Evolutionary conservation across 2,888 invertebrate species (phyloP).

Genomic region (Caenorhabditis imperialis): DNA sequence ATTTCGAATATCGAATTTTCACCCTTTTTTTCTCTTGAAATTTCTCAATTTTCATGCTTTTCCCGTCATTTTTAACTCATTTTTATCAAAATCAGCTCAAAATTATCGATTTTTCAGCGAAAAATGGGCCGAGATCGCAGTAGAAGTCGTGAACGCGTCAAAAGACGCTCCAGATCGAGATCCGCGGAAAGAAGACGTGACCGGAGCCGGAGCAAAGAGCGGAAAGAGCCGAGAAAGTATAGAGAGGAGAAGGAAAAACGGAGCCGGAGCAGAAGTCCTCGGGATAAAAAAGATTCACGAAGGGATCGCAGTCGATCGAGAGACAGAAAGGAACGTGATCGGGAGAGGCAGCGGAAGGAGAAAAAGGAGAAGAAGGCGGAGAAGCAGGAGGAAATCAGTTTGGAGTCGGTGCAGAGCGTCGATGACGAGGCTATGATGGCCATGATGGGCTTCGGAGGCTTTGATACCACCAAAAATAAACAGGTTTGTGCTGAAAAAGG

Average conservation of each 20-base stretch:
- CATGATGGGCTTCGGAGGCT: conserved; percentile 95
- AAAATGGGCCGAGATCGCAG: conserved; percentile 59
- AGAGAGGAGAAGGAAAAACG: conserved; percentile 46
- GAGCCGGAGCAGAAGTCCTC: conserved; percentile 56
- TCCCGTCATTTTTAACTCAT: too few relatives aligned
- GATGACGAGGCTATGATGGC: conserved; percentile 73
- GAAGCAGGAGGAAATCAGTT: conserved; percentile 39
- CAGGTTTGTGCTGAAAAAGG: too few relatives aligned
- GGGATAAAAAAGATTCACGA: conserved; percentile 28
- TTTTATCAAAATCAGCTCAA: too few relatives aligned
- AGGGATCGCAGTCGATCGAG: conserved; percentile 50
- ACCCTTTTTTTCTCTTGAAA: too few relatives aligned
- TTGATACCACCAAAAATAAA: conserved; percentile 89
- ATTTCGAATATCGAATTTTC: too few relatives aligned
- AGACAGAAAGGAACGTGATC: conserved; percentile 51
- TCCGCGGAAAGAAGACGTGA: conserved; percentile 33
- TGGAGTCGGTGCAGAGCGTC: conserved; percentile 34
- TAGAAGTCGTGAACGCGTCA: conserved; percentile 57
- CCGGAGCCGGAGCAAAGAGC: conserved; percentile 47
- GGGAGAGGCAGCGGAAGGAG: conserved; percentile 50
- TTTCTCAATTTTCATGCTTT: too few relatives aligned
- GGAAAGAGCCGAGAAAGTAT: conserved; percentile 17
- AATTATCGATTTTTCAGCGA: too few relatives aligned
- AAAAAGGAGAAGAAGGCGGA: conserved; percentile 40
- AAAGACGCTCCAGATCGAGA: conserved; percentile 54